Percentiles rank a stretch among this genome's conserved stretches.
phyloP scores from a whole-genome alignment of 2,888 invertebrate genomes.

The Morpho helenor region DNA sequence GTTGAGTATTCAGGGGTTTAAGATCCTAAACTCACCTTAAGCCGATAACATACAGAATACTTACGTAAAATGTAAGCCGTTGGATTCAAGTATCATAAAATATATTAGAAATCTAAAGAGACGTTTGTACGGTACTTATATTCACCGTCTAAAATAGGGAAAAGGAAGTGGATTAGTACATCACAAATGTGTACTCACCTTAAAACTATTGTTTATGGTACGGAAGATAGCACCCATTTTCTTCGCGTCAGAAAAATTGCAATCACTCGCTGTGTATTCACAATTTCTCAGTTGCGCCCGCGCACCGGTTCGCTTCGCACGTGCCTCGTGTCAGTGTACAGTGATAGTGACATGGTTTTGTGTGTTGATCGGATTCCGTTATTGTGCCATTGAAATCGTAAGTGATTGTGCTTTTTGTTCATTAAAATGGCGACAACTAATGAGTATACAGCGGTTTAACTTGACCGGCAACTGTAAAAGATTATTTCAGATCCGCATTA shows the following conservation, averaged over 20 bases:
- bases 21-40: no score
- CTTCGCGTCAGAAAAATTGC: slow-evolving; percentile 28
- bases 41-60: no score
- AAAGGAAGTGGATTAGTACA: no score
- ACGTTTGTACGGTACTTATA: no score
- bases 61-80: no score
- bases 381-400: slow-evolving; percentile 59
- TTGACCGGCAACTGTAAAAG: neutral
- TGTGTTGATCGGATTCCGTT: slow-evolving; percentile 68
- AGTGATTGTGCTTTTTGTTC: slow-evolving; percentile 36
- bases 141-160: no score
- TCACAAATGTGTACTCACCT: no score
- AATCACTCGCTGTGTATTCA: slow-evolving; percentile 22
- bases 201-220: neutral
- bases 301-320: slow-evolving; percentile 45
- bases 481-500: neutral
- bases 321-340: slow-evolving; percentile 42
- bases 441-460: neutral
- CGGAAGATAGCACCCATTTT: slow-evolving; percentile 21
- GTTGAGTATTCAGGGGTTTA: no score
- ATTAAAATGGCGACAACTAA: slow-evolving; percentile 10
- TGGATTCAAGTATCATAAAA: no score
- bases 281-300: slow-evolving; percentile 46
- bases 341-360: slow-evolving; percentile 76
- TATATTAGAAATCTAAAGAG: no score